These are phyloP conservation scores for Epirrhoe tristata DNA, from an alignment of 2,888 invertebrate species.

Conservation along the genomic window DNA sequence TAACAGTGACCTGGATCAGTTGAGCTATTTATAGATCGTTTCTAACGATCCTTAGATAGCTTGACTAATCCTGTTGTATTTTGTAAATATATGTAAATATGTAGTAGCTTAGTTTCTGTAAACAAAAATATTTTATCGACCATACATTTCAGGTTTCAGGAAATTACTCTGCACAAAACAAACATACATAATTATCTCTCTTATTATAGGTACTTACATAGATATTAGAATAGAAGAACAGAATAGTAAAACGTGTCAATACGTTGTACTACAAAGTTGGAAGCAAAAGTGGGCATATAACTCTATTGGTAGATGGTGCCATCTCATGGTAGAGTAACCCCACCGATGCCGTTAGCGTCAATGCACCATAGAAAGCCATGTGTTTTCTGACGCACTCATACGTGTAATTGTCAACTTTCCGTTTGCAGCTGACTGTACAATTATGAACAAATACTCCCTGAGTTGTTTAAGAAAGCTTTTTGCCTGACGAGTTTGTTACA, in stretches of 20 bases:
- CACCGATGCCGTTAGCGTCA: conserved; percentile 45
- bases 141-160: no score
- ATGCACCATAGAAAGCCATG: conserved; percentile 61
- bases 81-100: no score
- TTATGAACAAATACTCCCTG: conserved; percentile 19
- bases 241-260: neutral
- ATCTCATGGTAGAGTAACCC: conserved; percentile 22
- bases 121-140: no score
- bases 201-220: no score
- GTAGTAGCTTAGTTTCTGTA: no score
- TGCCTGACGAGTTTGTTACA: neutral
- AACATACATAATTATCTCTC: no score
- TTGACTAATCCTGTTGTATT: no score
- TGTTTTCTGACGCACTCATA: conserved; percentile 65
- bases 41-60: no score
- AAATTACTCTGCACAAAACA: no score
- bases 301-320: conserved; percentile 4
- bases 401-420: conserved; percentile 74
- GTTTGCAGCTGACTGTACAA: conserved; percentile 23
- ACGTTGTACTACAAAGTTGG: neutral
- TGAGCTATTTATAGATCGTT: no score
- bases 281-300: neutral
- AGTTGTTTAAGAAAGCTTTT: conserved; percentile 5
- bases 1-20: no score
- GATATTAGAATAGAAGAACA: no score